phyloP scores from a whole-genome alignment of 2,113 vertebrate species.

The Colossoma macropomum region DNA sequence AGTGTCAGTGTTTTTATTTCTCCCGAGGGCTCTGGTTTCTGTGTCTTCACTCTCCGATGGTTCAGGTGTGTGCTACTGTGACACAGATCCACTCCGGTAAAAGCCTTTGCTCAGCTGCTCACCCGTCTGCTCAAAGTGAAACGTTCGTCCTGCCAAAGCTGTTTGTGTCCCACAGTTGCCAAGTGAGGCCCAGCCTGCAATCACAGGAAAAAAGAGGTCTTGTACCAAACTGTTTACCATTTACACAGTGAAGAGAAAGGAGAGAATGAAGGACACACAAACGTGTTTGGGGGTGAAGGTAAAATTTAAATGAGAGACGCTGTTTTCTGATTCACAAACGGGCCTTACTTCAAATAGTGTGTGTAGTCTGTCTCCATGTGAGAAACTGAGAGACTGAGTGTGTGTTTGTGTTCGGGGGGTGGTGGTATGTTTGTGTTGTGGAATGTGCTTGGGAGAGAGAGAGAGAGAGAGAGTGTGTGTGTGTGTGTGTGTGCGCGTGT shows the following conservation, averaged over 20 bases:
- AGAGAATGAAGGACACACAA: not conserved
- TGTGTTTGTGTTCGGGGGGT: no score
- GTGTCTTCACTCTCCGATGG: not conserved
- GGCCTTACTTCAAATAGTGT: not conserved
- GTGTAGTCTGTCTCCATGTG: not conserved
- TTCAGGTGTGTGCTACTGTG: conserved; percentile 24
- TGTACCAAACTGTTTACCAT: conserved; percentile 37
- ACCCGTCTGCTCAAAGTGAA: not conserved
- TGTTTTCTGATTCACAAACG: not conserved
- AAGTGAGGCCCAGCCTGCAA: not conserved
- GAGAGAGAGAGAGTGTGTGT: conserved; percentile 60
- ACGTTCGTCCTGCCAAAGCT: not conserved
- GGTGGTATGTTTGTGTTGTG: conserved; percentile 43
- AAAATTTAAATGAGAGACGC: not conserved
- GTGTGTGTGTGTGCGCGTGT: conserved; percentile 40
- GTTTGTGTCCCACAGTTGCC: not conserved
- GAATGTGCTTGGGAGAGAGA: conserved; percentile 30
- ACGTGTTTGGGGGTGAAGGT: not conserved
- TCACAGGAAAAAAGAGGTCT: not conserved
- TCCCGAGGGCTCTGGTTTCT: conserved; percentile 45
- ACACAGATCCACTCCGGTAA: not conserved
- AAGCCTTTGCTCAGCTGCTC: not conserved
- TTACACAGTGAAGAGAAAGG: conserved; percentile 37
- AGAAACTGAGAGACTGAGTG: conserved; percentile 1
- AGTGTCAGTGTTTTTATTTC: conserved; percentile 26